These are phyloP conservation scores for Atherinomorus stipes DNA, from an alignment of 2,113 vertebrate species.

Conservation along the genomic window DNA sequence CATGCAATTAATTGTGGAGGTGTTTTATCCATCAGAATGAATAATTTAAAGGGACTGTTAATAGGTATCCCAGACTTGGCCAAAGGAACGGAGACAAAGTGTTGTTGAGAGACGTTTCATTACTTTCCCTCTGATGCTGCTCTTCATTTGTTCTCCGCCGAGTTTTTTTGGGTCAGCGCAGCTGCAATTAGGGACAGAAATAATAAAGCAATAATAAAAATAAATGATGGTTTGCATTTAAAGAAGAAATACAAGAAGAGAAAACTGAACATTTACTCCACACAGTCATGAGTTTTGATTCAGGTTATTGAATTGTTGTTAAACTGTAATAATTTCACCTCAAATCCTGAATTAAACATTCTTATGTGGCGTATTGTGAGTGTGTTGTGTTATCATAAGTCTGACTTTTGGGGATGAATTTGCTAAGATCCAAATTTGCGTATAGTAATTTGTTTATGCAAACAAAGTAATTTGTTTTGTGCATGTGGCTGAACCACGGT, in stretches of 20 bases:
- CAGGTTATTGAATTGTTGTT: conserved; percentile 25
- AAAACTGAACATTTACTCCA: neutral
- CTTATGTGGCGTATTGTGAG: conserved; percentile 54
- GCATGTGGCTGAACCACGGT: too few species aligned
- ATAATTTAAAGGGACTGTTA: conserved; percentile 85
- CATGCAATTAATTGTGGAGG: conserved; percentile 85
- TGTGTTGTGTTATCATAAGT: conserved; percentile 6
- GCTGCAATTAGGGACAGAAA: conserved; percentile 32
- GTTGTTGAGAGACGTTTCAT: conserved; percentile 79
- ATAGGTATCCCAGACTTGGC: conserved; percentile 82
- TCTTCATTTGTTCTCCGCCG: conserved; percentile 66
- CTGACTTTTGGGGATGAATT: too few species aligned
- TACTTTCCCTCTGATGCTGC: conserved; percentile 74
- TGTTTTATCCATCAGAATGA: conserved; percentile 88
- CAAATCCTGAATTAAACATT: conserved; percentile 60
- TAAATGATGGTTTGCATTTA: conserved; percentile 17
- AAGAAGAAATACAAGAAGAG: neutral
- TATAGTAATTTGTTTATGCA: too few species aligned
- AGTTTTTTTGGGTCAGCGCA: conserved; percentile 61
- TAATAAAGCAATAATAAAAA: conserved; percentile 18
- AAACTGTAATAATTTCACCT: conserved; percentile 29
- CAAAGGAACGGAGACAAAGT: conserved; percentile 81
- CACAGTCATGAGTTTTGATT: conserved; percentile 32
- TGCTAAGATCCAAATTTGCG: too few species aligned
- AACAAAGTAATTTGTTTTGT: too few species aligned